phyloP scores from a whole-genome alignment of 2,113 vertebrate species.

The Jacana jacana region DNA sequence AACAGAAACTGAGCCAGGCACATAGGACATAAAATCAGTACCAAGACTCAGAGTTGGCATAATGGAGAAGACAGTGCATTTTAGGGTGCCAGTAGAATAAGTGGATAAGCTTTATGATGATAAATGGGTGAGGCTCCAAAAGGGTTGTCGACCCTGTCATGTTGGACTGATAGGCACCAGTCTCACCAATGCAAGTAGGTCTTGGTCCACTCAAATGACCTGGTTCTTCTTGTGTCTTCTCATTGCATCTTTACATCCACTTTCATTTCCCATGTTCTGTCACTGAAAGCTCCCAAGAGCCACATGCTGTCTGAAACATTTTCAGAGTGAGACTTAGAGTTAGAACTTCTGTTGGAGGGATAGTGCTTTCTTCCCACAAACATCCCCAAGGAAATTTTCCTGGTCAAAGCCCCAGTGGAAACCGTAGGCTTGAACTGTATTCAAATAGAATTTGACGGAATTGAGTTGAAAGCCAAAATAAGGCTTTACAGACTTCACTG shows the following conservation, averaged over 20 bases:
- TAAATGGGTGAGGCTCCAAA: neutral
- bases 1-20: neutral
- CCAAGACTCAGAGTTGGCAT: neutral
- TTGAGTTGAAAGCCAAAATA: neutral
- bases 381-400: neutral
- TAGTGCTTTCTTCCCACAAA: neutral
- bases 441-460: neutral
- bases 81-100: neutral
- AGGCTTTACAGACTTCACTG: neutral
- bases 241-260: neutral
- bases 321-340: neutral
- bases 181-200: neutral
- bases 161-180: neutral
- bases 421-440: neutral
- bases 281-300: neutral
- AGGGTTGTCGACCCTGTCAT: neutral
- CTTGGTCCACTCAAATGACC: accelerated
- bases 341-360: neutral
- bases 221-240: neutral
- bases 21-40: neutral
- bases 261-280: neutral
- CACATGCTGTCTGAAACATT: neutral
- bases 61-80: neutral
- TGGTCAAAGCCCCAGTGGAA: neutral
- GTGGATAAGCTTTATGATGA: neutral